These are phyloP conservation scores for Macrotrachela quadricornifera DNA, from an alignment of 1,140 invertebrate species.

Conservation along the genomic window DNA sequence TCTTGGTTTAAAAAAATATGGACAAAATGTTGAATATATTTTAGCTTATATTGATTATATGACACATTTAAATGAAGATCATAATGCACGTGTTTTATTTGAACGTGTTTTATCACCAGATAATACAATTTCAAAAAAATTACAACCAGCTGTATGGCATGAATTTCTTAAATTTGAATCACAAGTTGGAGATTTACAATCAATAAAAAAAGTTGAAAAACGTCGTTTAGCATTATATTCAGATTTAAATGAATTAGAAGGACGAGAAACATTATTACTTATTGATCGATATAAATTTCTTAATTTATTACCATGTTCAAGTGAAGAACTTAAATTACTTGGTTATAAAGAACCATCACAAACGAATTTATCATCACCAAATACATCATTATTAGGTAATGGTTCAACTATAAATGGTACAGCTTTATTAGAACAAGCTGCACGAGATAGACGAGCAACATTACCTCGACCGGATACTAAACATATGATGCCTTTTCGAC, in stretches of 20 bases:
- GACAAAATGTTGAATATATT: slow-evolving; percentile 75
- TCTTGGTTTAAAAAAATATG: slow-evolving; percentile 84
- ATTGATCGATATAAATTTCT: slow-evolving; percentile 87
- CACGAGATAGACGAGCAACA: not conserved
- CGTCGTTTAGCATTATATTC: slow-evolving; percentile 39
- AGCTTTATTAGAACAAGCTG: not conserved
- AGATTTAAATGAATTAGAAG: slow-evolving; percentile 81
- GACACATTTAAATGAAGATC: slow-evolving; percentile 95
- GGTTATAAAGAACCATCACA: slow-evolving; percentile 33
- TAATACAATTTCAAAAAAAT: not conserved
- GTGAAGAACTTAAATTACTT: slow-evolving; percentile 53
- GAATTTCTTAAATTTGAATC: slow-evolving; percentile 92
- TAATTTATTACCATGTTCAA: slow-evolving; percentile 69
- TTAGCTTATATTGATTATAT: slow-evolving; percentile 87
- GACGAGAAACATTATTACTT: slow-evolving; percentile 78
- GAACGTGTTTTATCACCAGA: slow-evolving; percentile 53
- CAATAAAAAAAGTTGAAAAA: slow-evolving; percentile 91
- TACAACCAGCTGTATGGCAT: slow-evolving; percentile 77
- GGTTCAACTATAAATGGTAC: not conserved
- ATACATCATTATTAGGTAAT: not conserved
- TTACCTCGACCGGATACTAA: slow-evolving; percentile 59
- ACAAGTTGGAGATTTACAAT: slow-evolving; percentile 84
- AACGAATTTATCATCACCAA: not conserved
- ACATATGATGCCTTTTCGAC: slow-evolving; percentile 88
- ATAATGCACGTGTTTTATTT: slow-evolving; percentile 90